Evolutionary conservation across 2,888 invertebrate genomes (phyloP).

Genomic region (Aphrophora alni): DNA sequence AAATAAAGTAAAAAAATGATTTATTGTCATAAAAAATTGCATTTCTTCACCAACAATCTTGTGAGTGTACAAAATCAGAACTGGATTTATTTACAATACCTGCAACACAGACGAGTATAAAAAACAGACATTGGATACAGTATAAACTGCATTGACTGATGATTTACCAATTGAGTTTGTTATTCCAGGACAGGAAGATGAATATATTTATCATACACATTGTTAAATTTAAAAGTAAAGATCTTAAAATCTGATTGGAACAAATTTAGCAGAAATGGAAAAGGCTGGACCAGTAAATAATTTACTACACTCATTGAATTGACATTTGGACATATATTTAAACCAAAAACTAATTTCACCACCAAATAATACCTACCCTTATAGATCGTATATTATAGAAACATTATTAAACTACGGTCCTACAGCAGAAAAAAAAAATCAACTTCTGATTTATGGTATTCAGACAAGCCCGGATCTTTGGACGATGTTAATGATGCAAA

Average conservation of each 20-base stretch:
- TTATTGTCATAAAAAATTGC: constrained; percentile 43
- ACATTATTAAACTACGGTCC: constrained; percentile 46
- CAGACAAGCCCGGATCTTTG: constrained; percentile 41
- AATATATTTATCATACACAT: constrained; percentile 47
- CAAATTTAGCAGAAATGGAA: background rate
- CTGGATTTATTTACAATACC: constrained; percentile 50
- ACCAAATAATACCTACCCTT: constrained; percentile 49
- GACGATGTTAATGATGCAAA: constrained; percentile 30
- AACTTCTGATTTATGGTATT: constrained; percentile 39
- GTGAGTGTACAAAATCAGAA: constrained; percentile 48
- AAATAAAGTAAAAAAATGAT: background rate
- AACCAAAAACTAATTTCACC: constrained; percentile 51
- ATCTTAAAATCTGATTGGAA: constrained; percentile 11
- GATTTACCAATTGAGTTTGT: constrained; percentile 50
- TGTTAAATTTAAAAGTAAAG: constrained; percentile 46
- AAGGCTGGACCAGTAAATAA: constrained; percentile 48
- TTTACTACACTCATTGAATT: constrained; percentile 47
- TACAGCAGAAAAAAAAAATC: constrained; percentile 41
- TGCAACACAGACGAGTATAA: constrained; percentile 35
- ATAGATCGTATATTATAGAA: constrained; percentile 50
- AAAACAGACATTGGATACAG: background rate
- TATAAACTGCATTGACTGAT: constrained; percentile 43
- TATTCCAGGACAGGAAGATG: constrained; percentile 47
- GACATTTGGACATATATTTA: constrained; percentile 49
- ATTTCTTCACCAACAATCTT: constrained; percentile 44